Conservation (phyloP, 2,888 invertebrate species). For the Scelioninae gen. 1 region DNA sequence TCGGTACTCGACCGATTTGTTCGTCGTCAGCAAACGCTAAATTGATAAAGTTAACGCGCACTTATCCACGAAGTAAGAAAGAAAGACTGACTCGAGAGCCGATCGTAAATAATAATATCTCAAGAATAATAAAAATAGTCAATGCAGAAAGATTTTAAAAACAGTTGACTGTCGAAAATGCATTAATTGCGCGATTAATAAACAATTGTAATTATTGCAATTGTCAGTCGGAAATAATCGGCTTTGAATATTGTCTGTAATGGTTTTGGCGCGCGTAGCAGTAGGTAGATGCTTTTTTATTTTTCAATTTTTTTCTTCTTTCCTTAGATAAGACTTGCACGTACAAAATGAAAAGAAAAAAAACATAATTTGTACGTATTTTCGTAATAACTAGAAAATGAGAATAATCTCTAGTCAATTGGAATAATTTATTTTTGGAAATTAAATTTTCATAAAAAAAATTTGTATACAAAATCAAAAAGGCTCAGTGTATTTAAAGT, state of each 20-base stretch:
- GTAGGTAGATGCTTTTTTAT: slow-evolving; percentile 58
- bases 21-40: slow-evolving; percentile 60
- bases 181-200: slow-evolving; percentile 16
- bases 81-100: slow-evolving; percentile 35
- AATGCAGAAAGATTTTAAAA: too few species aligned
- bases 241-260: slow-evolving; percentile 64
- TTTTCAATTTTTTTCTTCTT: slow-evolving; percentile 23
- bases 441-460: too few species aligned
- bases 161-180: not conserved
- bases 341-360: slow-evolving; percentile 24
- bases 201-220: slow-evolving; percentile 22
- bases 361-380: too few species aligned
- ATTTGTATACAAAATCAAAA: too few species aligned
- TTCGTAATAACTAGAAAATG: too few species aligned
- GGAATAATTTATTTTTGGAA: too few species aligned
- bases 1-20: slow-evolving; percentile 54
- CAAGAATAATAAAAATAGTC: not conserved
- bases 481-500: too few species aligned
- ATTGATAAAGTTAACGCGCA: slow-evolving; percentile 63
- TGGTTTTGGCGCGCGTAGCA: slow-evolving; percentile 67
- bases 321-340: slow-evolving; percentile 31
- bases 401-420: too few species aligned
- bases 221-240: slow-evolving; percentile 23
- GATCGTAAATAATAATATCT: slow-evolving; percentile 42
- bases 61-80: slow-evolving; percentile 52